Percentiles rank a stretch among this genome's conserved stretches.
phyloP scores from a whole-genome alignment of 2,113 vertebrate species.

The Sminthopsis crassicaudata region DNA sequence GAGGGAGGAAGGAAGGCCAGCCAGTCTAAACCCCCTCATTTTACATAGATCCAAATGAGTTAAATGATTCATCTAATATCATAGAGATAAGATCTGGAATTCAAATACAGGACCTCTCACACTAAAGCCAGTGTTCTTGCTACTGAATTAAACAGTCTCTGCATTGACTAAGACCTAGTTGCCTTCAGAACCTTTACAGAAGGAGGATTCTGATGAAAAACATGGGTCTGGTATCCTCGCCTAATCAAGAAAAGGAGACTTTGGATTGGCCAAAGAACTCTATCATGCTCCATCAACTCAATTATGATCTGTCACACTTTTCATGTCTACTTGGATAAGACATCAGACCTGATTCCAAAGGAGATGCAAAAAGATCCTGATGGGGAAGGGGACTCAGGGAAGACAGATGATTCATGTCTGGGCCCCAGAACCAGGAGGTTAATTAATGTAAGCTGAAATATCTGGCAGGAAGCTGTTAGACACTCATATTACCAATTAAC shows the following conservation, averaged over 20 bases:
- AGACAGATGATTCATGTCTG: not conserved
- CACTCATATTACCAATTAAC: conserved; percentile 2
- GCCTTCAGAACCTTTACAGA: not conserved
- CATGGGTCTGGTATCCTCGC: not conserved
- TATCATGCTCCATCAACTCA: not conserved
- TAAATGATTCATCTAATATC: not conserved
- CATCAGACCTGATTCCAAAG: not conserved
- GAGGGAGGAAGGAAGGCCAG: not conserved
- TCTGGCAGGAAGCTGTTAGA: not conserved
- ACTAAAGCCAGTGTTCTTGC: not conserved
- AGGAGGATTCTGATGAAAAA: not conserved
- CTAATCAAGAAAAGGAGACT: not conserved
- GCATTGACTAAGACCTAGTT: not conserved
- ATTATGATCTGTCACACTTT: not conserved
- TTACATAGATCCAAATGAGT: not conserved
- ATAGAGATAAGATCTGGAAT: not conserved
- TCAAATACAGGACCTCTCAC: not conserved
- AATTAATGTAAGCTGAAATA: not conserved
- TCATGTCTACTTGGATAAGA: not conserved
- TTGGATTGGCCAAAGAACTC: not conserved
- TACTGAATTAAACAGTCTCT: not conserved
- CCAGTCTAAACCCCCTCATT: not conserved
- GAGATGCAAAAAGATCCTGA: not conserved
- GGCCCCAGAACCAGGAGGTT: not conserved
- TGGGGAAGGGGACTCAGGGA: not conserved